Evolutionary conservation across 2,888 invertebrate species (phyloP).

Genomic region (Cosmia pyralina): DNA sequence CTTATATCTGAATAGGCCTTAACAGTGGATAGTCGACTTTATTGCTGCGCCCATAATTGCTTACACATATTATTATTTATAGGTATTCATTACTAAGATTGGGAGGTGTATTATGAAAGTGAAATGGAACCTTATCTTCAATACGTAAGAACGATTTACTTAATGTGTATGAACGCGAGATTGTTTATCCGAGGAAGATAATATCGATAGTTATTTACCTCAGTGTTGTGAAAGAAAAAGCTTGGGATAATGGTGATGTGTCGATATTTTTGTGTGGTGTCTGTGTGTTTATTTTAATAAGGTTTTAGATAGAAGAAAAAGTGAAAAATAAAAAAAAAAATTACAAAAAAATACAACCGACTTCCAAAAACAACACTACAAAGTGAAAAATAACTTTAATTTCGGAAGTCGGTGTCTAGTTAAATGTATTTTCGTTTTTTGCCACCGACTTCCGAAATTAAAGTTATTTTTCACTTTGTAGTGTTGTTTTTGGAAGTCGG

Average conservation of each 20-base stretch:
- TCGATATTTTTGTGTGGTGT: constrained; percentile 18
- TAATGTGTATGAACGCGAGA: constrained; percentile 49
- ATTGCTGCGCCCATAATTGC: constrained; percentile 53
- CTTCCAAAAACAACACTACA: too few relatives aligned
- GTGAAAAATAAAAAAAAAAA: too few relatives aligned
- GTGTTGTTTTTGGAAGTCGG: too few relatives aligned
- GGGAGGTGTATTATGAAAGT: constrained; percentile 61
- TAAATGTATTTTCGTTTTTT: too few relatives aligned
- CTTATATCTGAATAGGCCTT: too few relatives aligned
- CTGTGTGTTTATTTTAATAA: constrained; percentile 25
- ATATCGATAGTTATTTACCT: constrained; percentile 37
- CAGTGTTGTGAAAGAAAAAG: constrained; percentile 27
- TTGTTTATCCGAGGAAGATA: constrained; percentile 36
- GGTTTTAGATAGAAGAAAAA: too few relatives aligned
- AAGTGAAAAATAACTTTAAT: too few relatives aligned
- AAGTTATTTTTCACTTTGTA: too few relatives aligned
- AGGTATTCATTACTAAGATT: constrained; percentile 63
- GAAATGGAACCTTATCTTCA: constrained; percentile 54
- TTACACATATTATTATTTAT: constrained; percentile 61
- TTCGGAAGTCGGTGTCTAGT: too few relatives aligned
- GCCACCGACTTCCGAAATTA: too few relatives aligned
- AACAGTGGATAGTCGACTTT: constrained; percentile 16
- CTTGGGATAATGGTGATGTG: constrained; percentile 4
- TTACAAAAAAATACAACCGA: too few relatives aligned
- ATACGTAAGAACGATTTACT: constrained; percentile 55